Base-by-base conservation (phyloP, 2,797 vertebrate species). In the Oreochromis mossambicus region DNA sequence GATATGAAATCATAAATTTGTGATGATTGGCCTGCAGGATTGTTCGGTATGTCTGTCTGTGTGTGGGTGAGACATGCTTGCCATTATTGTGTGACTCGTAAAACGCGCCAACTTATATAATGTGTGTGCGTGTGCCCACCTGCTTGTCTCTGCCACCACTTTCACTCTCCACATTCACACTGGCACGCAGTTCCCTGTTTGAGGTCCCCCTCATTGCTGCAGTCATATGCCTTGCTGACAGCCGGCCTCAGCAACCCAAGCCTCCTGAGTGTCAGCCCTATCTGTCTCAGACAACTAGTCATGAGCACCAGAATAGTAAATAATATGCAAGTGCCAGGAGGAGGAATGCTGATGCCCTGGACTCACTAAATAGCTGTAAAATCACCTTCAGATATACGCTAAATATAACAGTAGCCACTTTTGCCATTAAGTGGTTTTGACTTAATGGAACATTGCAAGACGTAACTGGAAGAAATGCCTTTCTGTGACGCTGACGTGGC, bases 261-360 rank as follows among this genome's bases (percentile, higher is more conserved):
- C 95, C 91, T 90, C 82, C 86, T 78, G 90, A 81, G 95, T 95
- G 95, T 96, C 96, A 97, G 97, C 95, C 93, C 93, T 97, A 97
- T 97, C 97, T 94, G 88, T 87, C 91, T 90, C 95, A 96, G 94
- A 95, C 96, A 94, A 75, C 95, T 95, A 96, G 95, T 95, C 95
- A 96, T 89, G 90, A 95, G 95, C 96, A 97, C 97, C 96, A 97
- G 97, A 98, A 98, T 98, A 97, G 97, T 97, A 97, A 97, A 98
- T 97, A 97, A 96, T 95, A 91, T 96, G 95, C 92, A 93, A 83
- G 87, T 86, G 89, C 92, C 91, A 96, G 95, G 94, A 92, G 93
- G 94, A 94, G 90, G 46, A 36, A 92, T 82, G 93, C 93, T 88
- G 91, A 89, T 95, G 92, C 92, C 88, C 85, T 80, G 91, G 86